Evolutionary conservation across 2,113 vertebrate species (phyloP), one percentile per base, ranked within the genome.

Genomic region (Nothobranchius furzeri): DNA sequence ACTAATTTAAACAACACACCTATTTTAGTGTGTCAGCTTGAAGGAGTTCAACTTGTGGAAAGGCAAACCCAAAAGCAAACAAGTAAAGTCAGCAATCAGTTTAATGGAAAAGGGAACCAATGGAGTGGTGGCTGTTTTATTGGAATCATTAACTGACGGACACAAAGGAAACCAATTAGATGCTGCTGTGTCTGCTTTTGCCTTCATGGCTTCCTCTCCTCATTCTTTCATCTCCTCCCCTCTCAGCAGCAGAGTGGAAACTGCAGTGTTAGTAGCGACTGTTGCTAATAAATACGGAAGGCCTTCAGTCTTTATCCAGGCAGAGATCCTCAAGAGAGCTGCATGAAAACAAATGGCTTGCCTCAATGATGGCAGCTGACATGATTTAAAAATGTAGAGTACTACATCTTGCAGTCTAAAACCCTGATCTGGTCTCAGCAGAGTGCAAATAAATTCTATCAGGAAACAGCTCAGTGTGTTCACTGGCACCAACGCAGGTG

Each of bases 241-340:
- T 37, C 74, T 78, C 72, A 42, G 74, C 81, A 84, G 72, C 79
- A 68, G 75, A 51, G 75, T 68, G 59, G 66, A 78, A 64, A 69
- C 60, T 12, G 63, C 84, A 82, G 55, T 85, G 89, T 89, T 88
- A 83, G 73, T 87, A 88, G 83, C 85, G 84, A 90, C 87, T 84
- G 87, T 91, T 90, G 87, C 89, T 88, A 89, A 88, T 88, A 89
- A 88, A 91, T 89, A 89, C 64, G 78, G 84, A 72, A 15, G 40
- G 49, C 45, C 68, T 79, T 79, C 73, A 70, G 69, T 40, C 72
- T 75, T 79, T 79, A 76, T 84, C 82, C 83, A 84, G 75, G 88
- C 43, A 37, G 66, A 64, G 63, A 65, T 82, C 78, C 81, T 72
- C 78, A 61, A 40, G 78, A 76, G 85, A 49, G 54, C 37, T 35